Percentiles rank a stretch among this genome's conserved stretches.
Conservation (phyloP, 37 sponge, comb jelly and placozoan genomes). For the Spongilla lacustris region DNA sequence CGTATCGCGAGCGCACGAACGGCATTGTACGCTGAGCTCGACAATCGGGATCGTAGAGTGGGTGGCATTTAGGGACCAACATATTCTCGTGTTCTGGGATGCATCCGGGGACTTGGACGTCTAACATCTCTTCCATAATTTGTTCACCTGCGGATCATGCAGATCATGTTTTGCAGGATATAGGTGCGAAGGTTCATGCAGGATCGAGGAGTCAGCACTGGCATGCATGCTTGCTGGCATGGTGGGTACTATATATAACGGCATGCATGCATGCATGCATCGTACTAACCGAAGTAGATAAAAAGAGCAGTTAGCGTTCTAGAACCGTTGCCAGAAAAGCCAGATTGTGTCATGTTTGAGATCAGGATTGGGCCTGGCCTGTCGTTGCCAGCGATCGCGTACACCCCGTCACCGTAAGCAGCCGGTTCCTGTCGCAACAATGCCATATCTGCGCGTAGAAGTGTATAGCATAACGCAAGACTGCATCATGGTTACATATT, state of each 20-base stretch:
- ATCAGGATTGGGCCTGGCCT: slow-evolving; percentile 75
- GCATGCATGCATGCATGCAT: no score
- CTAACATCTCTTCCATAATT: slow-evolving; percentile 92
- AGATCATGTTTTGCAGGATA: background rate
- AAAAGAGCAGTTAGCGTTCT: slow-evolving; percentile 70
- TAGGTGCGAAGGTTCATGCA: no score
- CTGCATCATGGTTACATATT: background rate
- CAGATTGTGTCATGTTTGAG: slow-evolving; percentile 75
- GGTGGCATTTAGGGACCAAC: slow-evolving; percentile 81
- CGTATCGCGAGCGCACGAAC: slow-evolving; percentile 82
- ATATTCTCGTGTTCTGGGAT: slow-evolving; percentile 93
- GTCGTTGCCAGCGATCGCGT: slow-evolving; percentile 67
- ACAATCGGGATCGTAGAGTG: slow-evolving; percentile 80
- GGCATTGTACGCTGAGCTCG: slow-evolving; percentile 77
- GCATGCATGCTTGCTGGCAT: no score
- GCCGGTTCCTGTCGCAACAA: slow-evolving; percentile 70
- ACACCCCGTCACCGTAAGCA: slow-evolving; percentile 83
- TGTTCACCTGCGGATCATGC: slow-evolving; percentile 85
- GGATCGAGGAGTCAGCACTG: no score
- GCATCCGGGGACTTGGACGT: slow-evolving; percentile 89
- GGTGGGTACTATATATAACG: no score
- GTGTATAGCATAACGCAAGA: no score
- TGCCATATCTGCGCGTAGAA: slow-evolving; percentile 49
- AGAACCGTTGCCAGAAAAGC: slow-evolving; percentile 74
- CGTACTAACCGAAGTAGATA: slow-evolving; percentile 83